phyloP scores from a whole-genome alignment of 2,888 invertebrate genomes.

The Euplagia quadripunctaria region DNA sequence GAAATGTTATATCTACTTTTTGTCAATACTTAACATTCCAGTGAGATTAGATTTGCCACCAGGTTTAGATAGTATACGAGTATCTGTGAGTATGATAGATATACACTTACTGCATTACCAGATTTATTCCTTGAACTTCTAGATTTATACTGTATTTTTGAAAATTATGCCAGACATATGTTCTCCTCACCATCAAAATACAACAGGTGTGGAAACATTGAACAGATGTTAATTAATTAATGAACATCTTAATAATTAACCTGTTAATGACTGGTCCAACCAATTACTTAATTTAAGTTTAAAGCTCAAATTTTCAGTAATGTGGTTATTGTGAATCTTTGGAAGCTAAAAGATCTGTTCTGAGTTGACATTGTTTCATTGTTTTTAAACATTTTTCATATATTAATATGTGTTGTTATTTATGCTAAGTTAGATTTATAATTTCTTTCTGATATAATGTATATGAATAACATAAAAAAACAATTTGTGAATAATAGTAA shows the following conservation, averaged over 20 bases:
- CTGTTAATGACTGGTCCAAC: neutral
- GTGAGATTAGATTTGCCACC: slow-evolving; percentile 15
- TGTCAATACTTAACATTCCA: slow-evolving; percentile 44
- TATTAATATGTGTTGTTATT: neutral
- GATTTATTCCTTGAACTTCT: neutral
- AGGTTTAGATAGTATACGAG: neutral
- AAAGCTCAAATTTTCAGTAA: neutral
- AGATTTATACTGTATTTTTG: neutral
- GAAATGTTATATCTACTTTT: slow-evolving; percentile 26
- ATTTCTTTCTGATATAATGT: neutral
- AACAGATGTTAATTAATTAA: neutral
- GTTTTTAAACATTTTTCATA: neutral
- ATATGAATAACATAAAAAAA: neutral
- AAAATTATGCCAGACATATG: neutral
- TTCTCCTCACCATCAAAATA: neutral
- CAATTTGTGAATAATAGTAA: neutral
- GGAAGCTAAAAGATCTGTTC: neutral
- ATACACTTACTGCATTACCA: neutral
- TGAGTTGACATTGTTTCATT: too few relatives aligned
- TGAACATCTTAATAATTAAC: too few relatives aligned
- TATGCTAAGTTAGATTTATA: slow-evolving; percentile 3
- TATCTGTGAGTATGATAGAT: neutral
- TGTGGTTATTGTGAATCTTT: neutral
- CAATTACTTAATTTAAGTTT: neutral
- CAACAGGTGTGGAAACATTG: neutral